Conservation (phyloP, 2,113 vertebrate species). For the Prochilodus magdalenae region DNA sequence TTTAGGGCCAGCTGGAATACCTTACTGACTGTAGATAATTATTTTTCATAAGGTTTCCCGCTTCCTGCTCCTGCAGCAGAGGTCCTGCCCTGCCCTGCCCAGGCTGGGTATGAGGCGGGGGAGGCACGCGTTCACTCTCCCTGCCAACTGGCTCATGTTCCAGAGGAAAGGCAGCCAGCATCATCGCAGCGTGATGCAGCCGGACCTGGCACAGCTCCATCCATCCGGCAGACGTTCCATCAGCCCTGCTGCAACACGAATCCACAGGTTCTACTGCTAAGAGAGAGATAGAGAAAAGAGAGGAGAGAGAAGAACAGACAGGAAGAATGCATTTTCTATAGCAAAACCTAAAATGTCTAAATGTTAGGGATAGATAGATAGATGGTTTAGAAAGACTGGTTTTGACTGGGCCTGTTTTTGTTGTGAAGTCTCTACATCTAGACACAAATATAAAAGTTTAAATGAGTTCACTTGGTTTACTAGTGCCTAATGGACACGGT, state of each 20-base stretch:
- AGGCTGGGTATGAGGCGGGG: not conserved
- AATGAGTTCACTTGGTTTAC: not conserved
- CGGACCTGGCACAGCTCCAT: conserved; percentile 58
- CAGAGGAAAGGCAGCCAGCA: conserved; percentile 69
- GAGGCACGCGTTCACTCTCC: conserved; percentile 23
- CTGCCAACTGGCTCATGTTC: conserved; percentile 63
- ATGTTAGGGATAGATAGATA: not conserved
- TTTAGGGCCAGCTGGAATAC: too few species aligned
- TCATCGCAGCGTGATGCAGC: conserved; percentile 59
- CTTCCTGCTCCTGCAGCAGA: conserved; percentile 29
- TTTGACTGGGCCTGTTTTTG: too few species aligned
- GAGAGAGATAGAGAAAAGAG: not conserved
- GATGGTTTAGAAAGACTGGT: too few species aligned
- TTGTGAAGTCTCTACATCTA: not conserved
- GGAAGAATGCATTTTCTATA: not conserved
- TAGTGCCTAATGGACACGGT: conserved; percentile 12
- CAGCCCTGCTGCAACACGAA: conserved; percentile 65
- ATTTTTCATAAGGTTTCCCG: conserved; percentile 27
- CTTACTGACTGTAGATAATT: conserved; percentile 19
- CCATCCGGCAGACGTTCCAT: conserved; percentile 59
- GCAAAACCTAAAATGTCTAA: not conserved
- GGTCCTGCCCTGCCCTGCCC: conserved; percentile 44
- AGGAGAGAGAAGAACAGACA: too few species aligned
- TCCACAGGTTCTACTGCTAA: conserved; percentile 64
- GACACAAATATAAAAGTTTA: not conserved